Evolutionary conservation across 2,113 vertebrate genomes (phyloP).

Genomic region (Brevimyrus niger): DNA sequence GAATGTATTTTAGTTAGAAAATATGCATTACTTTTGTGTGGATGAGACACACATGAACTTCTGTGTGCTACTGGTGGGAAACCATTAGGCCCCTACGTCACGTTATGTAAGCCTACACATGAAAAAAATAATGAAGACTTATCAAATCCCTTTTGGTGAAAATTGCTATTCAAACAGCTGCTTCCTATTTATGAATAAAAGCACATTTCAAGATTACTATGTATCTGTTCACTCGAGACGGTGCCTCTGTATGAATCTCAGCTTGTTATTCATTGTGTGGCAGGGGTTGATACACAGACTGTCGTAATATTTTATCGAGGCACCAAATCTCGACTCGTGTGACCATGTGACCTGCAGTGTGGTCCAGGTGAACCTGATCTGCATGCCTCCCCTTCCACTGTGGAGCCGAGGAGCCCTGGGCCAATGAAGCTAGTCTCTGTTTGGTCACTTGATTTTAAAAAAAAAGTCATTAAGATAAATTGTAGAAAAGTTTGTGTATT

Average conservation of each 20-base stretch:
- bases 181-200: slow-evolving; percentile 66
- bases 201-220: slow-evolving; percentile 54
- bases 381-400: neutral
- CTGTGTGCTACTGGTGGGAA: slow-evolving; percentile 64
- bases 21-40: slow-evolving; percentile 50
- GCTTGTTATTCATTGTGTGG: slow-evolving; percentile 62
- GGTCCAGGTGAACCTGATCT: neutral
- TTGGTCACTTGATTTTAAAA: neutral
- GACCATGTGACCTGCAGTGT: slow-evolving; percentile 58
- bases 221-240: slow-evolving; percentile 6
- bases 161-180: slow-evolving; percentile 72
- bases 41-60: slow-evolving; percentile 63
- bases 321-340: slow-evolving; percentile 64
- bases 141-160: slow-evolving; percentile 72
- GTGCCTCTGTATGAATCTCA: slow-evolving; percentile 54
- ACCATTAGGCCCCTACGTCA: slow-evolving; percentile 57
- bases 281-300: slow-evolving; percentile 44
- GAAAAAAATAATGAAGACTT: slow-evolving; percentile 77
- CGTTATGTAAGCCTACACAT: slow-evolving; percentile 57
- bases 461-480: neutral
- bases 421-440: neutral
- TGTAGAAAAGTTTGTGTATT: neutral
- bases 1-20: slow-evolving; percentile 42
- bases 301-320: slow-evolving; percentile 67
- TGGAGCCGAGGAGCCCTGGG: neutral